Evolutionary conservation across 2,888 invertebrate genomes (phyloP).

Genomic region (Hirtodrosophila histrioides): DNA sequence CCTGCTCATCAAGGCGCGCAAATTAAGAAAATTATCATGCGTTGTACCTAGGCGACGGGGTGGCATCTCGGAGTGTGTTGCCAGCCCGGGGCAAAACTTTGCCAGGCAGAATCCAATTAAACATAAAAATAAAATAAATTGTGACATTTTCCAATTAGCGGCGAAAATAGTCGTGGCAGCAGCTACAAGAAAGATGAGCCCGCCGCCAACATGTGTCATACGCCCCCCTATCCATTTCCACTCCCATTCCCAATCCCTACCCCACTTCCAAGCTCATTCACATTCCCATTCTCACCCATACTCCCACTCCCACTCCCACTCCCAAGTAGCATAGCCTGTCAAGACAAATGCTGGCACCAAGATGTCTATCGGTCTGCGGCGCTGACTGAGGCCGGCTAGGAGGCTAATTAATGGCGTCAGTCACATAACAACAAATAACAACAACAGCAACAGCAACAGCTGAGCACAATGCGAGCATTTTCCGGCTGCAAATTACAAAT

Average conservation of each 20-base stretch:
- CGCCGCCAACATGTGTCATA: slow-evolving; percentile 77
- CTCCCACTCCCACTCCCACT: slow-evolving; percentile 11
- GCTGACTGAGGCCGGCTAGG: slow-evolving; percentile 44
- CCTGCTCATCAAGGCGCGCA: slow-evolving; percentile 70
- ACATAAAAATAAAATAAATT: slow-evolving; percentile 78
- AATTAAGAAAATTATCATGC: slow-evolving; percentile 80
- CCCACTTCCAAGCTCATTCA: too few species aligned
- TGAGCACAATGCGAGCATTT: slow-evolving; percentile 49
- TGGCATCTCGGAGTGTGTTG: not conserved
- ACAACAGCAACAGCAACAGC: slow-evolving; percentile 46
- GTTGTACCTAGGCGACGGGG: slow-evolving; percentile 69
- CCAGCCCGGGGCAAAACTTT: slow-evolving; percentile 40
- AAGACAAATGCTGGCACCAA: slow-evolving; percentile 76
- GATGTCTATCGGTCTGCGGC: slow-evolving; percentile 70
- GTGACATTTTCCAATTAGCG: slow-evolving; percentile 79
- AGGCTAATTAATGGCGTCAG: slow-evolving; percentile 75
- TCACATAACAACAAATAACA: slow-evolving; percentile 49
- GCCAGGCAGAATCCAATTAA: slow-evolving; percentile 69
- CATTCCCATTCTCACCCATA: not conserved
- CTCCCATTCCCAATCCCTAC: not conserved
- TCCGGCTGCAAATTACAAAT: slow-evolving; percentile 75
- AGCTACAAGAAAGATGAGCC: slow-evolving; percentile 64
- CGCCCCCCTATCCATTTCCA: slow-evolving; percentile 12
- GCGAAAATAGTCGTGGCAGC: slow-evolving; percentile 58
- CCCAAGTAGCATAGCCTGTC: slow-evolving; percentile 6